Evolutionary conservation across 2,113 vertebrate genomes (phyloP), one percentile per base, ranked within the genome.

Genomic region (Nanorana parkeri): DNA sequence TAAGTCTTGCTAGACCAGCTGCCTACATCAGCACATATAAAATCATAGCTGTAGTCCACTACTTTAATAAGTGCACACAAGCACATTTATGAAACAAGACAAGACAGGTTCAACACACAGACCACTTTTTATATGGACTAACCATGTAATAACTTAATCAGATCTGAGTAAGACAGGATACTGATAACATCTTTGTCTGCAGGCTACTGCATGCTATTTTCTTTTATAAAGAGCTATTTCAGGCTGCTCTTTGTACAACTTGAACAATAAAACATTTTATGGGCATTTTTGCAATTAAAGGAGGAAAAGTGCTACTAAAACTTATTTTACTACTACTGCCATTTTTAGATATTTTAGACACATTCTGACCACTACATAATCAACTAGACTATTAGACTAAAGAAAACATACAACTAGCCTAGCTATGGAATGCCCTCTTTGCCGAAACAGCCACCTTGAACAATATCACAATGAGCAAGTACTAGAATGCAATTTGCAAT

Each of bases 231-330:
- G 91, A 92, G 88, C 88, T 93, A 92, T 93, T 91, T 93, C 92
- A 87, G 89, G 86, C 81, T 84, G 90, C 92, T 92, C 88, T 92
- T 91, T 92, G 90, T 91, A 91, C 90, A 91, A 90, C 89, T 84
- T 89, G 87, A 91, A 94, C 92, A 95, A 93, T 94, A 91, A 94
- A 95, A 92, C 90, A 92, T 93, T 94, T 94, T 93, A 93, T 91
- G 83, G 92, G 78, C 87, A 83, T 86, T 89, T 92, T 95, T 93
- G 92, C 90, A 85, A 81, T 85, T 15, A 86, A 85, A 91, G 87
- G 89, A 90, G 8, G 89, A 90, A 93, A 91, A 90, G 41, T 47
- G 41, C 41, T 13, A 47, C 41, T 47, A 47, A 47, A 90, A 90
- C 90, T 93, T 89, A 89, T 89, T 56, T 89, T 88, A 91, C 24